Conservation (phyloP, 2,888 invertebrate species). For the Tenodera sinensis region DNA sequence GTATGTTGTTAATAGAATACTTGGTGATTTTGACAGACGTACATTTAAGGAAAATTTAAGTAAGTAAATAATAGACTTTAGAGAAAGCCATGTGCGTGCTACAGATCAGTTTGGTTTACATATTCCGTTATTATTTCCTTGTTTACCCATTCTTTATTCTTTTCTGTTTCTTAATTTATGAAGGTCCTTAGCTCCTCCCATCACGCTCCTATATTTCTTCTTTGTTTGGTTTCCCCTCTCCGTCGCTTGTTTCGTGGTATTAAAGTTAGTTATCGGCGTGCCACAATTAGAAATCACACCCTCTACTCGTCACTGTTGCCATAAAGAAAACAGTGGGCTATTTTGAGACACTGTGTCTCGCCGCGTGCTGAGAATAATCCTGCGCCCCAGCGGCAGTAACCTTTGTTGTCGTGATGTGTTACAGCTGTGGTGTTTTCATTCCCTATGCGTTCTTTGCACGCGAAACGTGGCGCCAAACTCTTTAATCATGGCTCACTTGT, state of each 20-base stretch:
- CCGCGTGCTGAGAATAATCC: background rate
- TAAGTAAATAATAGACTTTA: no score
- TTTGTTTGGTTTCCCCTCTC: background rate
- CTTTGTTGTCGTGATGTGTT: background rate
- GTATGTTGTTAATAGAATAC: no score
- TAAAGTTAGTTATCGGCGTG: background rate
- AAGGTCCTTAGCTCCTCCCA: no score
- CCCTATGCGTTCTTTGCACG: background rate
- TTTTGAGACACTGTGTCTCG: background rate
- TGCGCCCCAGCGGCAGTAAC: background rate
- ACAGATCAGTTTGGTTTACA: no score
- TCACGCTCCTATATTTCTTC: background rate
- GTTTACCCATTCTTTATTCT: no score
- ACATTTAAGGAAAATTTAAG: no score
- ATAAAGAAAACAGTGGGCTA: background rate
- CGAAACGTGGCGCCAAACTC: background rate
- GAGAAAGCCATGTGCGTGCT: no score
- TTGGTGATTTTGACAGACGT: no score
- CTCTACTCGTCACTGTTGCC: background rate
- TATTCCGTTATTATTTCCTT: no score
- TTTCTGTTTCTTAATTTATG: no score
- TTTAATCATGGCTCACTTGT: background rate
- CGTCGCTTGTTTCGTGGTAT: background rate
- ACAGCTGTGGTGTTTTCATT: background rate
- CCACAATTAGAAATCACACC: background rate